Evolutionary conservation across 2,113 vertebrate species (phyloP).

Genomic region (Calyptommatus sinebrachiatus): DNA sequence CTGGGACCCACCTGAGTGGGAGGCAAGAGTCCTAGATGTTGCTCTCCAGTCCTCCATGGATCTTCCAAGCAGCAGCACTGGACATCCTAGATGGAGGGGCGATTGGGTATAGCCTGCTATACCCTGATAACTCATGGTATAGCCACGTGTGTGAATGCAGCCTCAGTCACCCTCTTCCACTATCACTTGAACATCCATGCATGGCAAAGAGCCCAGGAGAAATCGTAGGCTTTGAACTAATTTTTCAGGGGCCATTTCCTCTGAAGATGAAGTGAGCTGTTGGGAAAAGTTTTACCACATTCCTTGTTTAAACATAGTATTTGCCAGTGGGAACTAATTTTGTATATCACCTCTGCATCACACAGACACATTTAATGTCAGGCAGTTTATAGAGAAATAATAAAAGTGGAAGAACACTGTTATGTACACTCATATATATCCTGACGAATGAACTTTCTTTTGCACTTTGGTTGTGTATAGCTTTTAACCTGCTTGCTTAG

Average conservation of each 20-base stretch:
- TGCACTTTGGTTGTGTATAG: constrained; percentile 34
- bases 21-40: too few species aligned
- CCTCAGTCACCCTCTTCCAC: too few species aligned
- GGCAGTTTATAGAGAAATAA: constrained; percentile 50
- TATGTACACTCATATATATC: constrained; percentile 58
- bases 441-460: constrained; percentile 53
- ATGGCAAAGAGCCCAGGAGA: too few species aligned
- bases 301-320: constrained; percentile 17
- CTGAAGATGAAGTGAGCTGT: neutral
- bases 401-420: constrained; percentile 56
- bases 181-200: too few species aligned
- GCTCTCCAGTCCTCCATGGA: too few species aligned
- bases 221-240: too few species aligned
- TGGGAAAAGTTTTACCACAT: neutral
- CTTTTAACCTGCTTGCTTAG: constrained; percentile 56
- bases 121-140: too few species aligned
- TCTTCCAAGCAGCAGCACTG: too few species aligned
- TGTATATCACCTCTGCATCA: constrained; percentile 33
- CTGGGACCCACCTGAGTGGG: too few species aligned
- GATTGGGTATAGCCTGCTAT: too few species aligned
- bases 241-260: neutral
- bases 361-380: constrained; percentile 21
- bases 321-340: constrained; percentile 41
- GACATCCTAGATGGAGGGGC: too few species aligned
- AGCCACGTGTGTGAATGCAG: too few species aligned